Percentiles rank a stretch among this genome's conserved stretches.
These are phyloP conservation scores for Drosophila sp. DNA, from an alignment of 1,140 invertebrate genomes.

Conservation along the genomic window DNA sequence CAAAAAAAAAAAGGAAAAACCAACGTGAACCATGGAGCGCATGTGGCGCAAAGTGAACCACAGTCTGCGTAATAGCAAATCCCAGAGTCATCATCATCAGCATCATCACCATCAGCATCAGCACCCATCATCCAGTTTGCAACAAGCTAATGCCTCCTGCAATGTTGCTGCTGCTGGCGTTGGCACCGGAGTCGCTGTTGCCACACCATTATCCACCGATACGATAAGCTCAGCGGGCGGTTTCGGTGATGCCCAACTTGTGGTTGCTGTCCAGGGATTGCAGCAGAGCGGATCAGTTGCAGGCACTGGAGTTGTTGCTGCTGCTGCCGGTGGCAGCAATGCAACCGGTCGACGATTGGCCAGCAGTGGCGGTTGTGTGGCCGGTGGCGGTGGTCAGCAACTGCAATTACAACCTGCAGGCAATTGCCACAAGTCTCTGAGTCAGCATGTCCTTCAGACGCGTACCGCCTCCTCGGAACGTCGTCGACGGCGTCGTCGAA, in stretches of 20 bases:
- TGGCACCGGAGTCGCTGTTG: conserved; percentile 21
- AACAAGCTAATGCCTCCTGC: conserved; percentile 16
- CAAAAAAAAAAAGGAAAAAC: conserved; percentile 15
- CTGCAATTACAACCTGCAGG: background rate
- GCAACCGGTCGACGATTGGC: conserved; percentile 76
- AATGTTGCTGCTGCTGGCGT: conserved; percentile 10
- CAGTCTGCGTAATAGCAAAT: conserved; percentile 75
- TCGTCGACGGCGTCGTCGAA: conserved; percentile 67
- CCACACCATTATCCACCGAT: conserved; percentile 70
- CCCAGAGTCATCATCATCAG: conserved; percentile 34
- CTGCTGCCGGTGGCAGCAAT: conserved; percentile 63
- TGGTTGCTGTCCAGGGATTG: conserved; percentile 68
- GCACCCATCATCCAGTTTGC: conserved; percentile 6
- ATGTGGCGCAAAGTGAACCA: conserved; percentile 83
- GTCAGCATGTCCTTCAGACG: conserved; percentile 79
- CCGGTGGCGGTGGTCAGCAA: background rate
- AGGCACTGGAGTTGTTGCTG: conserved; percentile 27
- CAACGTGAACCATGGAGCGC: conserved; percentile 65
- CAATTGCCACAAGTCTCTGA: conserved; percentile 72
- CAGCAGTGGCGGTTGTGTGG: conserved; percentile 48
- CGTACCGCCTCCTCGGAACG: conserved; percentile 78
- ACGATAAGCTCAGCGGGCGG: conserved; percentile 75
- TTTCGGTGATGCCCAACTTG: conserved; percentile 70
- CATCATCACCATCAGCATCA: conserved; percentile 1
- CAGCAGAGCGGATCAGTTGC: conserved; percentile 9